Conservation (phyloP, 2,113 vertebrate genomes). For the Indri indri region DNA sequence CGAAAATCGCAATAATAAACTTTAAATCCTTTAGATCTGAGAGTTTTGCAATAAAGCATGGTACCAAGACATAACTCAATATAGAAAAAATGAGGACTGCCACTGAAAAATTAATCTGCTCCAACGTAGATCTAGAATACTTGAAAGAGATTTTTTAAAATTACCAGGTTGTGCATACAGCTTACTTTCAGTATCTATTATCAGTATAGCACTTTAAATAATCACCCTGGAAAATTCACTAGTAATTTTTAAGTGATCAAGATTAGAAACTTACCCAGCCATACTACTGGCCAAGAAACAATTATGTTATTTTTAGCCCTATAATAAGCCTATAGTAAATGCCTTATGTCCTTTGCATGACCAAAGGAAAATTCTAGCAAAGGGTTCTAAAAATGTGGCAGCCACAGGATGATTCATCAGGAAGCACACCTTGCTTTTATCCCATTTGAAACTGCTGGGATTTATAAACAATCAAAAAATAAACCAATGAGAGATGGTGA, state of each 20-base stretch:
- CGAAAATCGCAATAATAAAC: slow-evolving; percentile 54
- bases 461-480: not conserved
- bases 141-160: not conserved
- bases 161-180: not conserved
- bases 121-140: not conserved
- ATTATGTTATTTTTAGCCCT: not conserved
- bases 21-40: slow-evolving; percentile 64
- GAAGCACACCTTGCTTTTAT: not conserved
- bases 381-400: not conserved
- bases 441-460: not conserved
- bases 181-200: not conserved
- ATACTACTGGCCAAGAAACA: not conserved
- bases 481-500: not conserved
- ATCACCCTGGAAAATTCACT: not conserved
- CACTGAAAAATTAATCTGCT: slow-evolving; percentile 32
- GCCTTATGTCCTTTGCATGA: not conserved
- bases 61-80: slow-evolving; percentile 51
- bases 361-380: not conserved
- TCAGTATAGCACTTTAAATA: not conserved
- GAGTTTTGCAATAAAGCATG: slow-evolving; percentile 49
- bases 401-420: not conserved
- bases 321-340: not conserved
- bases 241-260: not conserved
- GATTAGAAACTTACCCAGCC: not conserved
- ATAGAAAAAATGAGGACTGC: slow-evolving; percentile 39